Conservation (phyloP, 2,888 invertebrate species). For the Mesochorus sp. region DNA sequence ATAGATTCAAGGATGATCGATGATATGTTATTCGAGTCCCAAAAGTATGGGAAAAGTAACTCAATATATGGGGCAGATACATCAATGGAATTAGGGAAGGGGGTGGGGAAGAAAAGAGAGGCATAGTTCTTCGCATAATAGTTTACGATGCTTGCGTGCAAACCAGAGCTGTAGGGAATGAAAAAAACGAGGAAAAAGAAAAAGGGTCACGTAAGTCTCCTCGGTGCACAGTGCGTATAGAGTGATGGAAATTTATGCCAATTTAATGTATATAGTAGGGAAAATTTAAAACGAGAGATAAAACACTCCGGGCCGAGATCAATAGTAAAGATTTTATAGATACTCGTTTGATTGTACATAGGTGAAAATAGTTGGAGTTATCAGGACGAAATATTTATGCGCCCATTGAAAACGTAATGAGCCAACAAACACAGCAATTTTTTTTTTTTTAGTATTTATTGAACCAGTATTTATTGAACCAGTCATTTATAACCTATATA, state of each 20-base stretch:
- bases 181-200: slow-evolving; percentile 2
- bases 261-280: background rate
- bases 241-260: slow-evolving; percentile 52
- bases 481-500: background rate
- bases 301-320: background rate
- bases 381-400: slow-evolving; percentile 22
- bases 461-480: too few relatives aligned
- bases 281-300: background rate
- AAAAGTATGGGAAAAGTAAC: slow-evolving; percentile 51
- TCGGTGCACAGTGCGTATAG: slow-evolving; percentile 19
- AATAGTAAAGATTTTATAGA: slow-evolving; percentile 8
- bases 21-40: slow-evolving; percentile 20
- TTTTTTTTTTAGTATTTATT: too few relatives aligned
- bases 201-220: background rate
- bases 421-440: slow-evolving; percentile 34
- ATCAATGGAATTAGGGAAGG: slow-evolving; percentile 39
- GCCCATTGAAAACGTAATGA: slow-evolving; percentile 5
- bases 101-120: background rate
- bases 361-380: slow-evolving; percentile 24
- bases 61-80: slow-evolving; percentile 54
- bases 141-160: slow-evolving; percentile 8
- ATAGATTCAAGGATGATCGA: slow-evolving; percentile 33
- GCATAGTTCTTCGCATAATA: background rate
- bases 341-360: slow-evolving; percentile 2
- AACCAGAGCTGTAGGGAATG: background rate